phyloP scores from a whole-genome alignment of 1,140 invertebrate genomes.

The Parapsyche elsis region DNA sequence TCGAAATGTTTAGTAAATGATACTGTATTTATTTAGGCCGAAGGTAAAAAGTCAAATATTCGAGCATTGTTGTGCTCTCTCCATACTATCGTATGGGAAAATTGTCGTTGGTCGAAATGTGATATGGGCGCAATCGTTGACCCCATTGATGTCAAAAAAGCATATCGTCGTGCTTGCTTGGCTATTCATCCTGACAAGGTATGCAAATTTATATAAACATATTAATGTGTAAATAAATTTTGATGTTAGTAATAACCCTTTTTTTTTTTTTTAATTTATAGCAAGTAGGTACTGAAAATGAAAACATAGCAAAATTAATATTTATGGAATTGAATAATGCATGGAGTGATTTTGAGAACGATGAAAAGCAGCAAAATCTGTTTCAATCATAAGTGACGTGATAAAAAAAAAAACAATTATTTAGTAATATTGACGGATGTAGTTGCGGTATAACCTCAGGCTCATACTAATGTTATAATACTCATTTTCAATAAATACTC shows the following conservation, averaged over 20 bases:
- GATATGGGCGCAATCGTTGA: conserved; percentile 95
- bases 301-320: conserved; percentile 94
- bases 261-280: conserved; percentile 66
- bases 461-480: not conserved
- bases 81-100: conserved; percentile 94
- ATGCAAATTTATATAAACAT: conserved; percentile 49
- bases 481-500: not conserved
- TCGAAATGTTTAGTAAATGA: not conserved
- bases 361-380: conserved; percentile 85
- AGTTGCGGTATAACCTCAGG: conserved; percentile 19
- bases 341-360: conserved; percentile 97
- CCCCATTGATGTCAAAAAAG: conserved; percentile 93
- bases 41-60: conserved; percentile 97
- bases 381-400: conserved; percentile 66
- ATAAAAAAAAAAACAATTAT: conserved; percentile 22
- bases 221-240: not conserved
- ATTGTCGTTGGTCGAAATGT: conserved; percentile 90
- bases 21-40: conserved; percentile 73
- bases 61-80: conserved; percentile 93
- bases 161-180: conserved; percentile 94
- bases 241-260: conserved; percentile 3
- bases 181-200: conserved; percentile 99
- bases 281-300: conserved; percentile 90
- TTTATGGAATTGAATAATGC: conserved; percentile 99
- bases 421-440: not conserved